These are phyloP conservation scores for Phrynocephalus vlangalii DNA, from an alignment of 2,797 vertebrate species.

Conservation along the genomic window DNA sequence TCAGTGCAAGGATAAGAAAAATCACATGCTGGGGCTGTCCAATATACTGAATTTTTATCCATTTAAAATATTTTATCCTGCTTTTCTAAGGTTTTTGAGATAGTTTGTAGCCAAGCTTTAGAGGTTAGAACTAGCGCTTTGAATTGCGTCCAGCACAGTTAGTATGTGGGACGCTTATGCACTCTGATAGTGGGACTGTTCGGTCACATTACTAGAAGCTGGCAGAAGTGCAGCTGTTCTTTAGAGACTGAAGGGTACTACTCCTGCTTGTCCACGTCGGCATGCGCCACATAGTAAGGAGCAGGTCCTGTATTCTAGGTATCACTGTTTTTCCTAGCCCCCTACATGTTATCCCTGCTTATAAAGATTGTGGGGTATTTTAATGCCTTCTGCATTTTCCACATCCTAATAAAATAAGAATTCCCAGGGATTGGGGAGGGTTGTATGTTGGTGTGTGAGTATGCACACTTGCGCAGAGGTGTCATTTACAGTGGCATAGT, in stretches of 20 bases:
- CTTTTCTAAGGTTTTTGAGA: too few species aligned
- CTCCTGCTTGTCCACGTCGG: too few species aligned
- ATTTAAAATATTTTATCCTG: too few species aligned
- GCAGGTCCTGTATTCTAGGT: too few species aligned
- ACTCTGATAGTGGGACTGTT: not conserved
- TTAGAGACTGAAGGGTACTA: not conserved
- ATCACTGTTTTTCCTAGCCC: too few species aligned
- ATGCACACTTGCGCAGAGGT: too few species aligned
- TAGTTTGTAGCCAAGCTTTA: too few species aligned
- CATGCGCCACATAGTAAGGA: too few species aligned
- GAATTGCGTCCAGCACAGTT: not conserved
- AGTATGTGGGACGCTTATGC: too few species aligned
- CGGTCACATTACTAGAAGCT: not conserved
- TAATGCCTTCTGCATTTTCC: not conserved
- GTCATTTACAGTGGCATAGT: not conserved
- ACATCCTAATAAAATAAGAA: not conserved
- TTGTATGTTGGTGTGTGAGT: too few species aligned
- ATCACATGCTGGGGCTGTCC: not conserved
- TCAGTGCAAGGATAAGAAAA: not conserved
- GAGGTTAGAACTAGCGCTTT: too few species aligned
- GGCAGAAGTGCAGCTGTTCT: not conserved
- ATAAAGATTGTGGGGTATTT: not conserved
- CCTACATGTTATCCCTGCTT: too few species aligned
- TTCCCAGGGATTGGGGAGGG: not conserved
- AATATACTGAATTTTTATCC: not conserved